Evolutionary conservation across 2,888 invertebrate genomes (phyloP), one percentile per base, ranked within the genome.

Genomic region (Tineola bisselliella): DNA sequence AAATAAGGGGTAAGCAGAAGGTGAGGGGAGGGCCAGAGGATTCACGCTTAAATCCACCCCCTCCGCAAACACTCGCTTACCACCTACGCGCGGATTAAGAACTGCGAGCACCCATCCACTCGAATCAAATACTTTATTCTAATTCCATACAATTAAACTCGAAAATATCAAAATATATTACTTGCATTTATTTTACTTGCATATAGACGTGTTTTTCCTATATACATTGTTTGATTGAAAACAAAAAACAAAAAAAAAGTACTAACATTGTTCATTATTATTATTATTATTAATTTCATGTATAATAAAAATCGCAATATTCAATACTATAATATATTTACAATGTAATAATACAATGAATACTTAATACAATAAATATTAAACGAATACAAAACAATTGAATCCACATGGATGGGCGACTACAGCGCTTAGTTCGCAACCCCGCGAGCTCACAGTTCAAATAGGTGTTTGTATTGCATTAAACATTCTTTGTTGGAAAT

Each of bases 401-500:
- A 11, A 15, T 54, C 33, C 60, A 64, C 65, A 19, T 43, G 44
- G 61, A 54, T 61, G 61, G 56, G 17, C n/a, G 61, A 61, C 48
- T 59, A 60, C 19, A 54, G 43, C 52, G 38, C 62, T 61, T 60
- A 58, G 56, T 61, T 63, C 59, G 62, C 66, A 68, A 67, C 70
- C 69, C 68, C 60, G 48, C 60, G 44, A 62, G 63, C 63, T 64
- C 60, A 61, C 63, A 65, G 64, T 64, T 65, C 63, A 65, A 44
- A 64, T 61, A 65, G 65, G 67, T 73, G 74, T 75, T 74, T 73
- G 70, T 70, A 70, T 68, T 70, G 69, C 72, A 75, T 75, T 74
- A 74, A 71, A 69, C 67, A 75, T 74, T 75, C 72, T 71, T 72
- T 73, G 58, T 73, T 33, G 64, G 66, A 68, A 72, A 74, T 74